phyloP scores from a whole-genome alignment of 2,797 vertebrate species.

The Loriculus beryllinus region DNA sequence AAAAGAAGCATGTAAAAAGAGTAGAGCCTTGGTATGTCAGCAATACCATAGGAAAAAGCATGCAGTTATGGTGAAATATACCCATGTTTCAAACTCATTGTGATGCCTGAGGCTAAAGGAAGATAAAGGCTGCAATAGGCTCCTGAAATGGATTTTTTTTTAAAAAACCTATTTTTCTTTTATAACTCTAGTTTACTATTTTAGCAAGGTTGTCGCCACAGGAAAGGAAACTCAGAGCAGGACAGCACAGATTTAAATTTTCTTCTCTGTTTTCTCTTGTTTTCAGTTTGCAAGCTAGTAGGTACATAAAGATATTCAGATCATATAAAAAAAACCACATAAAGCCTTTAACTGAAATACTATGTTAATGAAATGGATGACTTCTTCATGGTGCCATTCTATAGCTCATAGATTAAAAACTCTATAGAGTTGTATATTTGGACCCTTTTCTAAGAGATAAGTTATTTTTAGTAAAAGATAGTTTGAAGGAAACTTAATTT shows the following conservation, averaged over 20 bases:
- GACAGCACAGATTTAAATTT: neutral
- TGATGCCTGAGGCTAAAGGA: neutral
- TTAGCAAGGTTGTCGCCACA: neutral
- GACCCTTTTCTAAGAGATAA: neutral
- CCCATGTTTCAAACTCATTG: neutral
- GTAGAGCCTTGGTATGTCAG: neutral
- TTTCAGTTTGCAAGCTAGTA: neutral
- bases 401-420: neutral
- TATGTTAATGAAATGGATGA: neutral
- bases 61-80: neutral
- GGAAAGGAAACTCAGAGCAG: neutral
- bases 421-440: neutral
- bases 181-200: neutral
- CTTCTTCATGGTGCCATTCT: neutral
- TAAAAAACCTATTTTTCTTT: neutral
- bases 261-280: neutral
- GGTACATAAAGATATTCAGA: neutral
- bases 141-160: neutral
- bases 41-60: neutral
- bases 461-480: neutral
- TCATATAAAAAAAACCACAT: neutral
- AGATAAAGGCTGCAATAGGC: neutral
- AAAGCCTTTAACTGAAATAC: neutral
- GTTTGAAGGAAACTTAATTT: neutral
- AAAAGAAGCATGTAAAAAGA: constrained; percentile 20